Conservation (phyloP, 2,797 vertebrate species). For the Catostomus latipinnis region DNA sequence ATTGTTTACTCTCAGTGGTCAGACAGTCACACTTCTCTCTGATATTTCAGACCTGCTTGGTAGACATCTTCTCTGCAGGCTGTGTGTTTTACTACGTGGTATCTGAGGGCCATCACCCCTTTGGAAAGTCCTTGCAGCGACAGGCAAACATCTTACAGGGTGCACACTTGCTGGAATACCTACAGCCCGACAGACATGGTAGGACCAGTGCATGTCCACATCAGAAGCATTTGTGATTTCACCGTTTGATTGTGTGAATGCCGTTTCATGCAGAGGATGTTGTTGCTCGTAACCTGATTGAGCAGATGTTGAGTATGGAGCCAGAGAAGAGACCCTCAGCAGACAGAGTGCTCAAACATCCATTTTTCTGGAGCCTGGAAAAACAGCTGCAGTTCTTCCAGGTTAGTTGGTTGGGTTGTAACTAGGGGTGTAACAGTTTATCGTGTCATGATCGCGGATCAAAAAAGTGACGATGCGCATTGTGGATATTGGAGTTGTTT, state of each 20-base stretch:
- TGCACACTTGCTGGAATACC: slow-evolving; percentile 83
- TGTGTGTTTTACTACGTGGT: slow-evolving; percentile 97
- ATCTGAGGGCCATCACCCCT: slow-evolving; percentile 92
- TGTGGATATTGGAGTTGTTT: too few species aligned
- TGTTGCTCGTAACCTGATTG: slow-evolving; percentile 88
- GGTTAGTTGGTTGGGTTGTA: slow-evolving; percentile 70
- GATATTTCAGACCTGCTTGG: slow-evolving; percentile 86
- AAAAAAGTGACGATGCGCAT: too few species aligned
- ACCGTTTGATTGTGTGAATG: neutral
- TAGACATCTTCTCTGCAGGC: slow-evolving; percentile 97
- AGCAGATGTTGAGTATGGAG: slow-evolving; percentile 92
- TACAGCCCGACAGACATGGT: slow-evolving; percentile 87
- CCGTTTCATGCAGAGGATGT: slow-evolving; percentile 79
- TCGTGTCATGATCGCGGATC: too few species aligned
- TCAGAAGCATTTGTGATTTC: neutral
- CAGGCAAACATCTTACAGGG: slow-evolving; percentile 96
- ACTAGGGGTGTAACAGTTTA: too few species aligned
- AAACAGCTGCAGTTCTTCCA: slow-evolving; percentile 98
- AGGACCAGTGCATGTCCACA: slow-evolving; percentile 52
- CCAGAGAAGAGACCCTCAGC: slow-evolving; percentile 89
- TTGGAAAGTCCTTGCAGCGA: slow-evolving; percentile 94
- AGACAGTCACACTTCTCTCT: neutral
- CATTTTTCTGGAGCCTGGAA: slow-evolving; percentile 96
- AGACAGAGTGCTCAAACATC: slow-evolving; percentile 90
- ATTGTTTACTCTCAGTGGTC: too few species aligned